A percentile compares a stretch with the other conserved stretches of the same genome.
phyloP scores from a whole-genome alignment of 2,888 invertebrate genomes.

The Sussaba pulchella region DNA sequence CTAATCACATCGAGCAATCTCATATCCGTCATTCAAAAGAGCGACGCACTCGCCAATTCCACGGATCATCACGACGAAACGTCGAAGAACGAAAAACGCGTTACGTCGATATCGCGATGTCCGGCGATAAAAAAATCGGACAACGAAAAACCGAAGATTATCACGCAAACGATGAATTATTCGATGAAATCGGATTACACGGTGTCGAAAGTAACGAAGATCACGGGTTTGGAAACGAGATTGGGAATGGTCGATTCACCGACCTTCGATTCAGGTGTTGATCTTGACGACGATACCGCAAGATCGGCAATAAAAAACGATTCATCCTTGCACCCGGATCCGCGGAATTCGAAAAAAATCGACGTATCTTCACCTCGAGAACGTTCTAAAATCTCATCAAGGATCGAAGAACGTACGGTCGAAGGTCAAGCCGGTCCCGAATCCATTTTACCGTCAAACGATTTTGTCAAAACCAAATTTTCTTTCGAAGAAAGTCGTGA shows the following conservation, averaged over 20 bases:
- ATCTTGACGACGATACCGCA: constrained; percentile 71
- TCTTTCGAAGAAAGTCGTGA: constrained; percentile 89
- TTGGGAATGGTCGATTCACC: constrained; percentile 60
- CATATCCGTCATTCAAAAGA: constrained; percentile 69
- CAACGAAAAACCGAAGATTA: constrained; percentile 75
- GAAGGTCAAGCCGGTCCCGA: constrained; percentile 75
- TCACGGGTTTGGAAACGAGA: constrained; percentile 59
- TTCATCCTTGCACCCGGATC: constrained; percentile 58
- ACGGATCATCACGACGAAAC: constrained; percentile 9
- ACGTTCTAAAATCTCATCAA: constrained; percentile 56
- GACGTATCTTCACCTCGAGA: constrained; percentile 51
- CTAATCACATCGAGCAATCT: constrained; percentile 79
- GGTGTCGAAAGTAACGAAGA: constrained; percentile 60
- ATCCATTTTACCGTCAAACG: constrained; percentile 50
- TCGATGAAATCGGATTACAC: constrained; percentile 55
- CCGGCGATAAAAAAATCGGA: constrained; percentile 79
- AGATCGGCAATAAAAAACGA: constrained; percentile 70
- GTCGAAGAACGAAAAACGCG: constrained; percentile 70
- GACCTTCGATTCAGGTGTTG: constrained; percentile 71
- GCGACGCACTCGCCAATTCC: constrained; percentile 56
- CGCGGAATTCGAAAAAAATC: constrained; percentile 70
- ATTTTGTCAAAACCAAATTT: too few relatives aligned
- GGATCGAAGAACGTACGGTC: constrained; percentile 72
- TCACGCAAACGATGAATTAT: constrained; percentile 55
- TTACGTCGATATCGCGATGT: constrained; percentile 71